A percentile compares a stretch with the other conserved stretches of the same genome.
phyloP scores from a whole-genome alignment of 2,888 invertebrate species.

The Heliconius ethilla region DNA sequence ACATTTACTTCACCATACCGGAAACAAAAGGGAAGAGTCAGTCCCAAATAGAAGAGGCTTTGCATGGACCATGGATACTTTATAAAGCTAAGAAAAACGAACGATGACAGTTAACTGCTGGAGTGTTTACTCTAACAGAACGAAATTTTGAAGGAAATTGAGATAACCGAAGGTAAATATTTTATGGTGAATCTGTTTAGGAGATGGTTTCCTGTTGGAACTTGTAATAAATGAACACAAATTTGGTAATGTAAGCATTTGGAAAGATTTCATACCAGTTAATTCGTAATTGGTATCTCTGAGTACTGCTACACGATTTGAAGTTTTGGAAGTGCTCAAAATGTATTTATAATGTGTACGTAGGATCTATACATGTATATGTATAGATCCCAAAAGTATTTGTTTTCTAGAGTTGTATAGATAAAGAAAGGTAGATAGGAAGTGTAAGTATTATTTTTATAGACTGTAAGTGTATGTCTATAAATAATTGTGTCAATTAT shows the following conservation, averaged over 20 bases:
- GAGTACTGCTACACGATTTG: not conserved
- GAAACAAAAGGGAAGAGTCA: slow-evolving; percentile 72
- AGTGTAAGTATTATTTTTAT: slow-evolving; percentile 10
- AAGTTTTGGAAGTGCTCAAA: slow-evolving; percentile 13
- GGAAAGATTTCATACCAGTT: not conserved
- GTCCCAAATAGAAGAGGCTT: slow-evolving; percentile 63
- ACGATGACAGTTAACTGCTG: slow-evolving; percentile 62
- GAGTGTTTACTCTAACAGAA: slow-evolving; percentile 51
- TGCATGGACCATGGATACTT: slow-evolving; percentile 65
- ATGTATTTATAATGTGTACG: not conserved
- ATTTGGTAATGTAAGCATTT: not conserved
- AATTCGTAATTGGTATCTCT: not conserved
- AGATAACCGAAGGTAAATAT: not conserved
- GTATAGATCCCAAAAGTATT: not conserved
- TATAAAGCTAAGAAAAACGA: slow-evolving; percentile 53
- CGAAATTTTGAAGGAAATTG: slow-evolving; percentile 35
- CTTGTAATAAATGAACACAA: not conserved
- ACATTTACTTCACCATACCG: slow-evolving; percentile 61
- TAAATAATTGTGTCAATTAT: slow-evolving; percentile 37
- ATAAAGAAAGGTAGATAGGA: not conserved
- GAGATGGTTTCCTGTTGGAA: slow-evolving; percentile 9
- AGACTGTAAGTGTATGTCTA: slow-evolving; percentile 24
- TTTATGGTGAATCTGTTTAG: not conserved
- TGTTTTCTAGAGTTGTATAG: not conserved
- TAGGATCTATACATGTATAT: not conserved